Evolutionary conservation across 2,113 vertebrate species (phyloP), one percentile per base, ranked within the genome.

Genomic region (Myrmecobius fasciatus): DNA sequence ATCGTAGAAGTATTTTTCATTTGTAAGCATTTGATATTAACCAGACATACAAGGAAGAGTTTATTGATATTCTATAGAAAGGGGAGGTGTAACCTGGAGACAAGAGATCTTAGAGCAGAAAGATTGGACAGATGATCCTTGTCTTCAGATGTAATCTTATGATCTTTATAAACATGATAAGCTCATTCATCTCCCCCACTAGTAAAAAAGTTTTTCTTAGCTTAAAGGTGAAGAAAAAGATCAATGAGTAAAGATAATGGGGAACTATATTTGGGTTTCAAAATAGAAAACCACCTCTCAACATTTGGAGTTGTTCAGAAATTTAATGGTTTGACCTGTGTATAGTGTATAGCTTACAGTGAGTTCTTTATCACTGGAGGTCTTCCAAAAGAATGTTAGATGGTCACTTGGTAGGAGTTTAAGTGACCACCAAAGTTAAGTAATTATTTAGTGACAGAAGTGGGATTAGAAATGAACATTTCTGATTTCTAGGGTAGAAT

Each of bases 1-100:
- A 51, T 94, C 49, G 83, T 93, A 26, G 94, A 53, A 48, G 60
- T 6, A 54, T 6, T 0, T 96, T 96, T 96, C 92, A 90, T 92
- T 89, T 4, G 0, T 94, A 91, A 36, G 26, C n/a, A 92, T 95
- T 90, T 83, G 25, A 92, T 92, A 83, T 83, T 83, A 83, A 43
- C n/a, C n/a, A 83, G n/a, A 24, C 17, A 6, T 24, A 24, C 20
- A 83, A 24, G 17, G 67, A 43, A 22, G 14, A 83, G 17, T 43
- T 83, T 83, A 24, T 83, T 83, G 67, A 83, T 83, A 10, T 43
- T 43, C 6, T 43, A 2, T 83, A 83, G 67, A 43, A 83, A 83
- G 20, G 7, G 67, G 20, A 43, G 22, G 6, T 83, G 17, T 83
- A 83, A 17, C 12, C 60, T 75, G 60, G 3, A 75, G 14, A 75